Evolutionary conservation across 2,888 invertebrate genomes (phyloP).

Genomic region (Hypsopygia costalis): DNA sequence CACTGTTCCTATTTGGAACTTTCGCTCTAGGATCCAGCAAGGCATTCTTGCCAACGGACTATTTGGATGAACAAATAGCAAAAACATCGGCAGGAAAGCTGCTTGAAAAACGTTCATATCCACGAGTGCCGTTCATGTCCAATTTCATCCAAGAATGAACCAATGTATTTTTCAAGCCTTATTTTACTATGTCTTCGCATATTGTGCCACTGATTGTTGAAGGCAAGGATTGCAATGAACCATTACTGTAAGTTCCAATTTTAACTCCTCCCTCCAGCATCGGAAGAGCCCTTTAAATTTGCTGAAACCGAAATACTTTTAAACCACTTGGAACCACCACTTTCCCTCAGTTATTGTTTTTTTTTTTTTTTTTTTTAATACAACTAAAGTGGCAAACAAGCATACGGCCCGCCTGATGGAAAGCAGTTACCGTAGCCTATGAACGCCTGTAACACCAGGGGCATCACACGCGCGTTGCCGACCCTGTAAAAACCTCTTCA

Average conservation of each 20-base stretch:
- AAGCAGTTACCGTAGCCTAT: too few species aligned
- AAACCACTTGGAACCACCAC: neutral
- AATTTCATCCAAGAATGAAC: neutral
- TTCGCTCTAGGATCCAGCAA: neutral
- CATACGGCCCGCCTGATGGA: neutral
- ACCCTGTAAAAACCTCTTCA: too few species aligned
- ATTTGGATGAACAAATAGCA: too few species aligned
- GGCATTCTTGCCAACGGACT: neutral
- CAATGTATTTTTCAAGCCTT: neutral
- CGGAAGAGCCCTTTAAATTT: neutral
- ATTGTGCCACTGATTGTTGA: neutral
- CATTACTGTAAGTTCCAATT: neutral
- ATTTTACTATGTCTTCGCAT: neutral
- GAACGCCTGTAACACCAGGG: neutral
- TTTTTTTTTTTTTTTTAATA: too few species aligned
- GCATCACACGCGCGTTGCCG: too few species aligned
- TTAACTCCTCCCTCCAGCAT: too few species aligned
- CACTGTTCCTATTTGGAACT: neutral
- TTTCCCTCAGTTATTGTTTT: too few species aligned
- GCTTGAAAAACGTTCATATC: too few species aligned
- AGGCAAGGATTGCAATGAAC: neutral
- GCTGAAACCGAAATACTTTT: neutral
- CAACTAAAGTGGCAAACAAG: too few species aligned
- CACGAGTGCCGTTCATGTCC: neutral
- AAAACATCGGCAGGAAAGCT: too few species aligned